Base-by-base conservation (phyloP, 2,888 invertebrate species). In the Pinctada fucata region DNA sequence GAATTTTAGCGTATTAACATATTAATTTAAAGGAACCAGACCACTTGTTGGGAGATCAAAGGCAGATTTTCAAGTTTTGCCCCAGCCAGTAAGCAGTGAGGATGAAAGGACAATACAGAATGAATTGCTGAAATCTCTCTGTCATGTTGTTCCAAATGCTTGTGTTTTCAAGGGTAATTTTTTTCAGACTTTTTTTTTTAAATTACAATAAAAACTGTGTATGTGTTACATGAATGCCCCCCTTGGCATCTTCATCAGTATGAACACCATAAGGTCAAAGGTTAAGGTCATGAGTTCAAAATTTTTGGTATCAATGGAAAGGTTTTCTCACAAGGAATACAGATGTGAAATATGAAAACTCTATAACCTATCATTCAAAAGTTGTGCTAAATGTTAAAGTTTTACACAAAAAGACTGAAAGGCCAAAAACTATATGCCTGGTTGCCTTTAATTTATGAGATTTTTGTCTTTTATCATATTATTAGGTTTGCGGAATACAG, bases 11-110 rank as follows among this genome's bases (percentile, higher is more conserved):
- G n/a, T n/a, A n/a, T n/a, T n/a, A n/a, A 5, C 5, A 10, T 47
- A 47, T n/a, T 8, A 68, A 45, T n/a, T n/a, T 49, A 68, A 45
- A 47, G 68, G 68, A 58, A n/a, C n/a, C n/a, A n/a, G n/a, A n/a
- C n/a, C n/a, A n/a, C 68, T 68, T 68, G 68, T 68, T 68, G 68
- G 68, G n/a, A 68, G n/a, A 49, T 49, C 13, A 49, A 68, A 68
- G 45, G 68, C 68, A 6, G 16, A 6, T 47, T 66, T 45, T 16
- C 8, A 66, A 5, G 66, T 66, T 66, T 45, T n/a, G 66, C 66
- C 66, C 47, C 66, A 66, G 16, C 31, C 66, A 68, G n/a, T 48
- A n/a, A n/a, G n/a, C n/a, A n/a, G n/a, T n/a, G 49, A 47, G 68
- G 68, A 68, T 68, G n/a, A n/a, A n/a, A n/a, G n/a, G n/a, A n/a